These are phyloP conservation scores for Neoitamus cyanurus DNA, from an alignment of 2,888 invertebrate species.

Conservation along the genomic window DNA sequence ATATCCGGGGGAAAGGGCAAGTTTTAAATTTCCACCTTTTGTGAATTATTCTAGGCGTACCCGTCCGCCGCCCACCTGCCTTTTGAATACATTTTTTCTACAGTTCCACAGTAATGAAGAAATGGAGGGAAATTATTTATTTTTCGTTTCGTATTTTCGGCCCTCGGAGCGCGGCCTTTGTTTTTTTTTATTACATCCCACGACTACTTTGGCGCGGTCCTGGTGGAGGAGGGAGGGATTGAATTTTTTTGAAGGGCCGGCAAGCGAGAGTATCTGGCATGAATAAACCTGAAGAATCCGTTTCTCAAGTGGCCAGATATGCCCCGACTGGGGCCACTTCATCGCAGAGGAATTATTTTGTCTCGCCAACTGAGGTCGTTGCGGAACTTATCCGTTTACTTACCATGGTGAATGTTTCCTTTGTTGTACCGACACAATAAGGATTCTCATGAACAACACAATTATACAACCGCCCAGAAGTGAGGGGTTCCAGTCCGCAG, in stretches of 20 bases:
- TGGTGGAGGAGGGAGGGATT: not conserved
- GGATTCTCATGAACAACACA: conserved; percentile 17
- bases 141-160: not conserved
- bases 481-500: not conserved
- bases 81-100: conserved; percentile 26
- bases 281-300: conserved; percentile 22
- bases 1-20: not conserved
- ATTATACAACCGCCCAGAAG: conserved; percentile 2
- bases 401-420: not conserved
- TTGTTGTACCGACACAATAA: conserved; percentile 18
- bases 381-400: conserved; percentile 36
- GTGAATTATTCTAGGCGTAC: conserved; percentile 15
- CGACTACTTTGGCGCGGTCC: not conserved
- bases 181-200: conserved; percentile 1
- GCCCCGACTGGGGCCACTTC: conserved; percentile 18
- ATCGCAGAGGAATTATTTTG: conserved; percentile 31
- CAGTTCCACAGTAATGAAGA: not conserved
- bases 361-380: not conserved
- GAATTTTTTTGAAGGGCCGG: not conserved
- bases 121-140: conserved; percentile 28
- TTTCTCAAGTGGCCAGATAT: conserved; percentile 34
- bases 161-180: not conserved
- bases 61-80: not conserved
- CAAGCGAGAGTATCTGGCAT: not conserved
- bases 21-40: conserved; percentile 39